Percentiles rank a stretch among this genome's conserved stretches.
These are phyloP conservation scores for Amblyopsis rosae DNA, from an alignment of 2,113 vertebrate species.

Conservation along the genomic window DNA sequence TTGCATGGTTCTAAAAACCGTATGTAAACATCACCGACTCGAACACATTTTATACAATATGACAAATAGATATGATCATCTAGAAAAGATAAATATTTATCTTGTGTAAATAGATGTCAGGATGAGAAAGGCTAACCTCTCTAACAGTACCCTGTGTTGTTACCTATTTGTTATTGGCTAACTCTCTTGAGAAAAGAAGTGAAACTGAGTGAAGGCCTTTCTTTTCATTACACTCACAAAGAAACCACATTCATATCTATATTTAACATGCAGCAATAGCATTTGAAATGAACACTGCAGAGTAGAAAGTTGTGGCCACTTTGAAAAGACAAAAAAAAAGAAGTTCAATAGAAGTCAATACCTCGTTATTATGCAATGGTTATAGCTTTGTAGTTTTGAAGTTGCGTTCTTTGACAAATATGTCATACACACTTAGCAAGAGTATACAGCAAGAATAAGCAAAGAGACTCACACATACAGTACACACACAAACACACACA, in stretches of 20 bases:
- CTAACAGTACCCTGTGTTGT: conserved; percentile 9
- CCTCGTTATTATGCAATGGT: too few relatives aligned
- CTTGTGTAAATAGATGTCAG: conserved; percentile 17
- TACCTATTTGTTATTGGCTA: too few relatives aligned
- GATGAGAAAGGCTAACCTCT: conserved; percentile 5
- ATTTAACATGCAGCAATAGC: too few relatives aligned
- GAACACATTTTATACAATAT: conserved; percentile 23
- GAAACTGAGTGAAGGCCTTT: too few relatives aligned
- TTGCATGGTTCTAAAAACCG: not conserved
- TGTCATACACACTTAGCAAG: not conserved
- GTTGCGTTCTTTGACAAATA: too few relatives aligned
- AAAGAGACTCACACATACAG: not conserved
- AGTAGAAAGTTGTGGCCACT: not conserved
- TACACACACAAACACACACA: not conserved
- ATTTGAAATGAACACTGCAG: too few relatives aligned
- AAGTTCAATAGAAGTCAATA: not conserved
- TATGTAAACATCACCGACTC: conserved; percentile 13
- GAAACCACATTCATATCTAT: too few relatives aligned
- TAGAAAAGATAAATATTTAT: conserved; percentile 40
- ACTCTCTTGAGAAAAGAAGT: too few relatives aligned
- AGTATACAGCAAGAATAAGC: not conserved
- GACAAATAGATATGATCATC: conserved; percentile 25
- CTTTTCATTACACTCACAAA: too few relatives aligned
- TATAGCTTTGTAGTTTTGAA: too few relatives aligned
- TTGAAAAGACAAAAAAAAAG: not conserved